Conservation (phyloP, 2,888 invertebrate genomes). For the Cheilosia urbana region DNA sequence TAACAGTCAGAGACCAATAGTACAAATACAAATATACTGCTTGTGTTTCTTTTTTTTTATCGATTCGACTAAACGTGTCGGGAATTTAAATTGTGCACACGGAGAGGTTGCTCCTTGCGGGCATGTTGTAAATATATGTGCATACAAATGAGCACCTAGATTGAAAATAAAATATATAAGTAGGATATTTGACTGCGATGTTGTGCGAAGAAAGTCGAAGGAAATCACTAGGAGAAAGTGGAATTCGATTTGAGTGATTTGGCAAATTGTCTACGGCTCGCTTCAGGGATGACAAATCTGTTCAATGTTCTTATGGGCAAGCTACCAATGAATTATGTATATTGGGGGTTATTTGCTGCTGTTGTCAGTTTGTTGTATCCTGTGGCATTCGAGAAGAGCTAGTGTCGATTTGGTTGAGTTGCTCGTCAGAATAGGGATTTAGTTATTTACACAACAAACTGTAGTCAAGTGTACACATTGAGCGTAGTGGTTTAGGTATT, state of each 20-base stretch:
- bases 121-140: constrained; percentile 2
- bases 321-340: not conserved
- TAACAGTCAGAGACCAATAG: constrained; percentile 3
- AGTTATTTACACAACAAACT: no score
- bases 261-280: not conserved
- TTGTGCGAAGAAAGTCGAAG: not conserved
- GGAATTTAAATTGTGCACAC: constrained; percentile 2
- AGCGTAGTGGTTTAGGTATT: no score
- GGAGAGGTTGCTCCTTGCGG: not conserved
- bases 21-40: not conserved
- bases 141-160: constrained; percentile 1
- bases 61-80: constrained; percentile 6
- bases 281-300: constrained; percentile 1
- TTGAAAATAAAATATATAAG: constrained; percentile 2
- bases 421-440: no score
- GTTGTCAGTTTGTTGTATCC: not conserved
- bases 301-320: not conserved
- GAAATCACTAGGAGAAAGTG: not conserved
- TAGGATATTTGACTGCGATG: not conserved
- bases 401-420: not conserved
- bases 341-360: not conserved
- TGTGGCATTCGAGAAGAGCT: not conserved
- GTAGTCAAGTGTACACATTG: no score
- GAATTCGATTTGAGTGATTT: not conserved
- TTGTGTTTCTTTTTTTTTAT: not conserved